Percentiles rank a stretch among this genome's conserved stretches.
These are phyloP conservation scores for Isichthys henryi DNA, from an alignment of 2,113 vertebrate species.

Conservation along the genomic window DNA sequence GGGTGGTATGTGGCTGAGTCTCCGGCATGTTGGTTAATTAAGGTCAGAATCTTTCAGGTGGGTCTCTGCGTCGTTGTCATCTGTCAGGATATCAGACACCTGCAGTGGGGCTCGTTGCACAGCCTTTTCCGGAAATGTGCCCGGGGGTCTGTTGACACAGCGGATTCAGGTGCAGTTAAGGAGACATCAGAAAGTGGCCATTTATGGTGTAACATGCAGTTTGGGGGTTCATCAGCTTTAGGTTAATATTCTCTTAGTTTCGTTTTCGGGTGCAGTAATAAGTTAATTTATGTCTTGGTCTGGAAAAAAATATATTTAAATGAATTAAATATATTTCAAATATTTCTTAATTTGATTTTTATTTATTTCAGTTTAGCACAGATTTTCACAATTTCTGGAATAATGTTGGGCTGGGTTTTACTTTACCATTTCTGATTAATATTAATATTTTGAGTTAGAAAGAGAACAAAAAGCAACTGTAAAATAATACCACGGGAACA, in stretches of 20 bases:
- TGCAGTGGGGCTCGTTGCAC: background rate
- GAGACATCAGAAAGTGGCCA: background rate
- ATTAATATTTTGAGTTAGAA: background rate
- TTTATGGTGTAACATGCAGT: background rate
- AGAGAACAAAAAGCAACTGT: background rate
- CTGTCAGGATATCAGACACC: conserved; percentile 8
- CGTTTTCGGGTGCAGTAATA: background rate
- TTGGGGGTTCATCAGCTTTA: background rate
- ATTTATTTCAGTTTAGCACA: background rate
- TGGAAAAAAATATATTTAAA: background rate
- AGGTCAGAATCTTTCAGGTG: background rate
- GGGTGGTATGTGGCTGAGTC: background rate
- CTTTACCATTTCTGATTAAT: background rate
- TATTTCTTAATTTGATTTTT: background rate
- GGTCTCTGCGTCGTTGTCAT: background rate
- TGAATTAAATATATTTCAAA: background rate
- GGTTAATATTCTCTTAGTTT: background rate
- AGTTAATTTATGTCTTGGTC: background rate
- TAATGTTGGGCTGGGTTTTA: background rate
- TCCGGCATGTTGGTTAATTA: background rate
- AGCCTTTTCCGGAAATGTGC: background rate
- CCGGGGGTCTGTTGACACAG: background rate
- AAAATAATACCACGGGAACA: background rate
- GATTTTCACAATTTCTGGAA: background rate
- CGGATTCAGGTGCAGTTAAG: background rate